These are phyloP conservation scores for Bostrychus sinensis DNA, from an alignment of 2,113 vertebrate species.

Conservation along the genomic window DNA sequence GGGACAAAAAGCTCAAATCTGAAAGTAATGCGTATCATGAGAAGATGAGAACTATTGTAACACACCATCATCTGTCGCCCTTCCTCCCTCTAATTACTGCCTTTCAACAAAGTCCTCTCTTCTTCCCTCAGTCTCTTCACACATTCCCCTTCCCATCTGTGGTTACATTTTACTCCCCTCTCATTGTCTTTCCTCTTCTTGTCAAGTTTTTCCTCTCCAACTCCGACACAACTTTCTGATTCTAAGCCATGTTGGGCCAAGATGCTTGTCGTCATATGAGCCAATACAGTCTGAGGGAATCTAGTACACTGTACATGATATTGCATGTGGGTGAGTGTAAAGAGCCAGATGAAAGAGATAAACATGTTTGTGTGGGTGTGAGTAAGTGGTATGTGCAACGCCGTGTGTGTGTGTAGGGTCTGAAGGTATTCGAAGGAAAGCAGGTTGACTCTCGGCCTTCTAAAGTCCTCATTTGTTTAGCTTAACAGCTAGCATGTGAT, in stretches of 20 bases:
- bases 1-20: not conserved
- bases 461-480: not conserved
- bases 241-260: not conserved
- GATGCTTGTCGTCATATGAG: conserved; percentile 25
- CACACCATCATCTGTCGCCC: conserved; percentile 23
- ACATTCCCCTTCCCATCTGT: conserved; percentile 37
- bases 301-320: not conserved
- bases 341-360: conserved; percentile 23
- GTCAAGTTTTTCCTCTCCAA: conserved; percentile 14
- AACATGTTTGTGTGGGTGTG: not conserved
- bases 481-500: conserved; percentile 20
- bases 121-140: conserved; percentile 31
- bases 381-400: conserved; percentile 9
- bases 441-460: conserved; percentile 12
- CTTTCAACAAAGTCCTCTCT: conserved; percentile 41
- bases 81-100: conserved; percentile 59
- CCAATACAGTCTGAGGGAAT: conserved; percentile 36
- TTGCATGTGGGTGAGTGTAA: conserved; percentile 1
- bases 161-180: conserved; percentile 5
- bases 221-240: conserved; percentile 13
- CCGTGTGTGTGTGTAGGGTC: conserved; percentile 12
- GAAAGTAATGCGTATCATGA: conserved; percentile 31
- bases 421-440: conserved; percentile 7
- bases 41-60: conserved; percentile 42
- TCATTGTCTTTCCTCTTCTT: conserved; percentile 16